Evolutionary conservation across 2,113 vertebrate species (phyloP).

Genomic region (Xiphophorus maculatus): DNA sequence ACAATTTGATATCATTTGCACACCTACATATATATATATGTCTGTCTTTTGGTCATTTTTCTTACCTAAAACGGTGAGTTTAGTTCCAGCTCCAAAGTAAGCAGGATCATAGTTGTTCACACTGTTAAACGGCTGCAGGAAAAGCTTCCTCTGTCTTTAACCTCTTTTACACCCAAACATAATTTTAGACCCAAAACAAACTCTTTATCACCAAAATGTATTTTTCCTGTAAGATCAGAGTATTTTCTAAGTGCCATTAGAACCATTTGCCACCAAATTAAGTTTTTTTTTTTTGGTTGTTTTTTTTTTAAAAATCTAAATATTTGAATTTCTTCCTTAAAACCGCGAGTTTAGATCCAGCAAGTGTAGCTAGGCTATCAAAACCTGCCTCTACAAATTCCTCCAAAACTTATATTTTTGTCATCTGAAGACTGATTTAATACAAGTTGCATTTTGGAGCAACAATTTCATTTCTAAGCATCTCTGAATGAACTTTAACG

Average conservation of each 20-base stretch:
- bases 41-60: background rate
- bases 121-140: slow-evolving; percentile 64
- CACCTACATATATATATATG: too few relatives aligned
- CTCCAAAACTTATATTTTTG: background rate
- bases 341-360: slow-evolving; percentile 67
- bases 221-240: background rate
- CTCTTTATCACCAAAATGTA: too few relatives aligned
- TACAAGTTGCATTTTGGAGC: too few relatives aligned
- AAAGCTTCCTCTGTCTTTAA: slow-evolving; percentile 47
- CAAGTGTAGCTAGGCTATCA: too few relatives aligned
- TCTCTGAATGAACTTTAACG: background rate
- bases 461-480: background rate
- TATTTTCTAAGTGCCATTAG: background rate
- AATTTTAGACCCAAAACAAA: too few relatives aligned
- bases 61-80: slow-evolving; percentile 75
- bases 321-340: slow-evolving; percentile 48
- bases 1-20: too few relatives aligned
- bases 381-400: background rate
- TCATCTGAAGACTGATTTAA: background rate
- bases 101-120: slow-evolving; percentile 69
- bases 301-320: too few relatives aligned
- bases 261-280: too few relatives aligned
- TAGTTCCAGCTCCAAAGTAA: slow-evolving; percentile 63
- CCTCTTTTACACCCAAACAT: background rate
- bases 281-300: too few relatives aligned